A percentile compares a stretch with the other conserved stretches of the same genome.
Evolutionary conservation across 2,113 vertebrate genomes (phyloP).

Genomic region (Entomyzon cyanotis): DNA sequence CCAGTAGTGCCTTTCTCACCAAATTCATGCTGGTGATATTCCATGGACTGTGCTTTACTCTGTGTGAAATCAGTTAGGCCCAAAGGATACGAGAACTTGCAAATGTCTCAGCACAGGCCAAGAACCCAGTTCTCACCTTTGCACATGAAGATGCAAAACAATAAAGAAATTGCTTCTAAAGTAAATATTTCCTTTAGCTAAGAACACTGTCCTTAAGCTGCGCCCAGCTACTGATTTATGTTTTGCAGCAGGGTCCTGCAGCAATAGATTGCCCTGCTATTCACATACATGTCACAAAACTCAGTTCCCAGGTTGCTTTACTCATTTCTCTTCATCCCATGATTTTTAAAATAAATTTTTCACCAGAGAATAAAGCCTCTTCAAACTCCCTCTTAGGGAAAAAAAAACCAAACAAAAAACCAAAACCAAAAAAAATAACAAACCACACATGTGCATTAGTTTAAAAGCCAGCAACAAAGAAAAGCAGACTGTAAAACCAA

Average conservation of each 20-base stretch:
- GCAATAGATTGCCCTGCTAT: background rate
- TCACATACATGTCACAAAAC: background rate
- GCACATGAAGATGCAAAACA: background rate
- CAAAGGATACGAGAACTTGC: background rate
- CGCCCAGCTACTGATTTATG: background rate
- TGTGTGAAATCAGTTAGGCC: background rate
- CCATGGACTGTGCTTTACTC: background rate
- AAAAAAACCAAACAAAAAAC: no score
- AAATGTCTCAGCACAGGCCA: background rate
- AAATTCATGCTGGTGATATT: background rate
- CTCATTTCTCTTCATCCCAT: background rate
- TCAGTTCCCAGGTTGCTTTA: background rate
- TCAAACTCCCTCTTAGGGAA: background rate
- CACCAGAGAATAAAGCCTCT: background rate
- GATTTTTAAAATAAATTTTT: background rate
- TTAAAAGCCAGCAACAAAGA: background rate
- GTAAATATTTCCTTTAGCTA: background rate
- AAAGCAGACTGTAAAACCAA: background rate
- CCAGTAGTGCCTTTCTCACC: background rate
- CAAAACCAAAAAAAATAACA: background rate
- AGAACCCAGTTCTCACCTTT: background rate
- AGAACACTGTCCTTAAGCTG: background rate
- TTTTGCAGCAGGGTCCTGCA: background rate
- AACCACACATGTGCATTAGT: background rate
- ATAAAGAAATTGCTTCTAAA: background rate